Conservation (phyloP, 2,113 vertebrate genomes). For the Rhynchopsitta pachyrhyncha region DNA sequence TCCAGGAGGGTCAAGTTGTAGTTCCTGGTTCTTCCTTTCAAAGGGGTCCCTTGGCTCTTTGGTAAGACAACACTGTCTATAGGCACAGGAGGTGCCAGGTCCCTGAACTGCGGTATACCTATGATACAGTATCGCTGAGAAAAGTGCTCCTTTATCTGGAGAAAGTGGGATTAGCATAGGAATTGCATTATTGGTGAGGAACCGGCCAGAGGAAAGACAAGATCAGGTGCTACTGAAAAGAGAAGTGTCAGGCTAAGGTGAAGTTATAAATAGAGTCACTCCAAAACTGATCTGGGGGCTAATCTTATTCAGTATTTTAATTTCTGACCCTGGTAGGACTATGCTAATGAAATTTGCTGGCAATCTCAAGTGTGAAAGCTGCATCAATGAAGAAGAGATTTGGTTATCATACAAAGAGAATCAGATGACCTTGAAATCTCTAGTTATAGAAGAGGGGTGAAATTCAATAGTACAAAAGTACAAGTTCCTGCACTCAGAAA, state of each 20-base stretch:
- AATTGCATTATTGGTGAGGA: background rate
- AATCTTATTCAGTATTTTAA: constrained; percentile 60
- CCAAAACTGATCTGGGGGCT: background rate
- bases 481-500: background rate
- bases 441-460: background rate
- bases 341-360: constrained; percentile 47
- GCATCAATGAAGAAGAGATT: background rate
- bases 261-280: constrained; percentile 1
- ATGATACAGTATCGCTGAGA: background rate
- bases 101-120: background rate
- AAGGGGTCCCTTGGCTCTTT: background rate
- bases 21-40: background rate
- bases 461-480: background rate
- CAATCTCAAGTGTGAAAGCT: constrained; percentile 15
- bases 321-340: constrained; percentile 33
- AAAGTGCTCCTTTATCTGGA: background rate
- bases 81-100: background rate
- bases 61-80: background rate
- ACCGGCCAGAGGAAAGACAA: background rate
- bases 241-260: background rate
- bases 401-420: background rate
- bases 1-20: background rate
- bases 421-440: constrained; percentile 17
- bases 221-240: background rate
- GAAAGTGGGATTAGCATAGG: background rate